Base-by-base conservation (phyloP, 2,113 vertebrate genomes). In the Burhinus oedicnemus region DNA sequence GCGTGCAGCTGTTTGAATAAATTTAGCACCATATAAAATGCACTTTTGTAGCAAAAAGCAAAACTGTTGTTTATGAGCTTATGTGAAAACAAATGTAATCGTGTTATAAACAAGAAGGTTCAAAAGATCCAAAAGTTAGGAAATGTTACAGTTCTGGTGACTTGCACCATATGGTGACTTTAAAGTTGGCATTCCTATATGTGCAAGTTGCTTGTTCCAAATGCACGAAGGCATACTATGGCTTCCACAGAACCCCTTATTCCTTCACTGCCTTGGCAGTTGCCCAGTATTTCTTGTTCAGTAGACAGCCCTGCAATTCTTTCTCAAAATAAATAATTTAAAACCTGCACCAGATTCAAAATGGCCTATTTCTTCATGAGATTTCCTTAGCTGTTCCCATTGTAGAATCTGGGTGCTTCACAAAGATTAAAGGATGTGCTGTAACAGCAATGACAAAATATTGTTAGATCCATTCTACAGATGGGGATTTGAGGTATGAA, bases 1-100 rank as follows among this genome's bases (percentile, higher is more conserved):
- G 4, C 18, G 38, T 79, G 62, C 78, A 96, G 89, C 64, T 95
- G 76, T 71, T 82, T 68, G 86, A 83, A 94, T 94, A 87, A 80
- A 96, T 93, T 94, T 87, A 93, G 36, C 45, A 93, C 34, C 19
- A 47, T 20, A 20, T 47, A 47, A 47, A 47, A 47, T 20, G 20
- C 45, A 20, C 45, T 79, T 95, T 72, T 71, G 27, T 34, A 74
- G 32, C 51, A 87, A 80, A 89, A 92, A 85, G 11, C 2, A 0
- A 85, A 95, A 65, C 34, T 76, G 30, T 68, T 32, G 6, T 87
- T 93, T 82, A 62, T 57, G 36, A 80, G 25, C 36, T 65, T 58
- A 42, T 19, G 7, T 34, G 36, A 87, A 96, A 95, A 81, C 52
- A 71, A 91, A 65, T 1, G 8, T 47, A 60, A 79, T 71, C 3